Base-by-base conservation (phyloP, 2,797 vertebrate genomes). In the Pangasius macronema region DNA sequence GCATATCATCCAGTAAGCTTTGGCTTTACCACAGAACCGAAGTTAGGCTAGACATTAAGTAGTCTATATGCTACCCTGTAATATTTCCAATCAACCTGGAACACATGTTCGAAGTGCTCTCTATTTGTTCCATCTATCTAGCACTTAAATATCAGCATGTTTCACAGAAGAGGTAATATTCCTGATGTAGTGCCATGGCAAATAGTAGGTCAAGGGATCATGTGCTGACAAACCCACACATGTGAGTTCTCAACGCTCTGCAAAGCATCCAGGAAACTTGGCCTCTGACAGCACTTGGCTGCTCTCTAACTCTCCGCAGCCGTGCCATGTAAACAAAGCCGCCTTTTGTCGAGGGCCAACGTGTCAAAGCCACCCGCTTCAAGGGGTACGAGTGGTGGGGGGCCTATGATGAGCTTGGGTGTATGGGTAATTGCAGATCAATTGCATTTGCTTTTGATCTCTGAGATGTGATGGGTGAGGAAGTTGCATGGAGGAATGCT, bases 361-460 rank as follows among this genome's bases (percentile, higher is more conserved):
- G 93, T 92, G 92, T 95, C 93, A 93, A 92, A 95, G 94, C 93
- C 94, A 94, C 94, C 94, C 91, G 93, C 93, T 92, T 92, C 90
- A 92, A 91, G 93, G 93, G 92, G 70, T 70, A 42, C 16, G 59
- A 82, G 77, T 51, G 33, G 39, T 79, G 89, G 89, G 75, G 85
- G 51, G 76, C 55, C 81, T 85, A 80, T 68, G 87, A 89, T 85
- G 88, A 87, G 76, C 88, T 83, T 70, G 94, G 93, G 93, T 93
- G 93, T 95, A 94, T 95, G 94, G 94, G 92, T 96, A 96, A 96
- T 96, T 96, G 95, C 94, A 96, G 94, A 93, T 95, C 94, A 95
- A 94, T 95, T 93, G 94, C 94, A 92, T 94, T 95, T 95, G 93
- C 94, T 94, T 96, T 96, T 96, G 95, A 96, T 96, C 96, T 96